phyloP scores from a whole-genome alignment of 64 coral and sea anemone species.

The Actinia tenebrosa region DNA sequence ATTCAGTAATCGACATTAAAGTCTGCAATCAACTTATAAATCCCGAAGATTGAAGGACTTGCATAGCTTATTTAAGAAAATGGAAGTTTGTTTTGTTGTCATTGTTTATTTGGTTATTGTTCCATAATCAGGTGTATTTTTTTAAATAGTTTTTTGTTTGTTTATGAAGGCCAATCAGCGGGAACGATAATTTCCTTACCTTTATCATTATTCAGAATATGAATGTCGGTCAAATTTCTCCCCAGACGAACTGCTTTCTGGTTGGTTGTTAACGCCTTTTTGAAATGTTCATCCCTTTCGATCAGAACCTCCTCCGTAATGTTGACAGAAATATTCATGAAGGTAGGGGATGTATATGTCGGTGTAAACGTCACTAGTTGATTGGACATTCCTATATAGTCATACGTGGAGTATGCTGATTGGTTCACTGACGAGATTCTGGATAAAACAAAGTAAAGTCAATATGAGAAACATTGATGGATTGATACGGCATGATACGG shows the following conservation, averaged over 20 bases:
- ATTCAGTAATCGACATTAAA: background rate
- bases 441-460: background rate
- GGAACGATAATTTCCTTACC: background rate
- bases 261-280: background rate
- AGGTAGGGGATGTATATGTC: background rate
- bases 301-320: background rate
- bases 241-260: background rate
- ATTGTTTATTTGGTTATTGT: too few species aligned
- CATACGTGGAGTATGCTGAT: background rate
- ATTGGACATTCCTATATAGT: background rate
- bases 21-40: too few species aligned
- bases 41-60: too few species aligned
- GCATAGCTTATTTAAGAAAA: too few species aligned
- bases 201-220: background rate
- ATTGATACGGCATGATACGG: too few species aligned
- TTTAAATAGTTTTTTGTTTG: background rate
- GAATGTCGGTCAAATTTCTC: background rate
- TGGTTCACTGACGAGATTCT: background rate
- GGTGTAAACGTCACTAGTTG: background rate
- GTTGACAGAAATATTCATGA: background rate
- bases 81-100: too few species aligned
- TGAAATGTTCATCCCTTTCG: background rate
- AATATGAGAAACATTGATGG: background rate
- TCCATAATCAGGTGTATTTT: too few species aligned
- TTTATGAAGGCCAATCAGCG: too few species aligned